Percentiles rank a stretch among this genome's conserved stretches.
phyloP scores from a whole-genome alignment of 2,888 invertebrate genomes.

The Agrotis exclamationis region DNA sequence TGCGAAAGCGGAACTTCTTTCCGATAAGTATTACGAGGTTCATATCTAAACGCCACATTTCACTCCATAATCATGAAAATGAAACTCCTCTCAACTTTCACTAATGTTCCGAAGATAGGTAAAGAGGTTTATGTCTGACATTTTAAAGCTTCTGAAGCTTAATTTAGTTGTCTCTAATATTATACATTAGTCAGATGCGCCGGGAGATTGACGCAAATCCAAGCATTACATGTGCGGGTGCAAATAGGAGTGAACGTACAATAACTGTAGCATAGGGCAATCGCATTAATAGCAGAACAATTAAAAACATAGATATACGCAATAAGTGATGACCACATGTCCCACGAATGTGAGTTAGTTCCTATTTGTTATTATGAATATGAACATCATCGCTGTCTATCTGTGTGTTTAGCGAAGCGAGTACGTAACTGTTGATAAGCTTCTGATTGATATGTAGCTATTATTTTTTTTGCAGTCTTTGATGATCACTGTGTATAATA shows the following conservation, averaged over 20 bases:
- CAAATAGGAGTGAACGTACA: constrained; percentile 70
- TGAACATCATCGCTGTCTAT: constrained; percentile 52
- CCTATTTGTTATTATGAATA: constrained; percentile 65
- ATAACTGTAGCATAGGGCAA: constrained; percentile 66
- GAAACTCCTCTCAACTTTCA: constrained; percentile 40
- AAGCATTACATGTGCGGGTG: constrained; percentile 72
- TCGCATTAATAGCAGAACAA: constrained; percentile 71
- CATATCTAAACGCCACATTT: constrained; percentile 27
- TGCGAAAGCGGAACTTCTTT: constrained; percentile 66
- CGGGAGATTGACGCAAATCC: constrained; percentile 79
- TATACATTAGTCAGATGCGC: constrained; percentile 78
- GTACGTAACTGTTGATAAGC: constrained; percentile 63
- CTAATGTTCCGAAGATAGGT: constrained; percentile 35
- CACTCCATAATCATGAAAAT: constrained; percentile 26
- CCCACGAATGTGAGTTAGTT: constrained; percentile 66
- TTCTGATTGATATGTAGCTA: constrained; percentile 64
- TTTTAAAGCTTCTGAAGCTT: constrained; percentile 27
- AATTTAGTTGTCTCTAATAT: constrained; percentile 70
- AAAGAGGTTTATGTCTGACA: constrained; percentile 36
- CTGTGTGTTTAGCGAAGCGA: constrained; percentile 44
- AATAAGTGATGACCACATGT: constrained; percentile 73
- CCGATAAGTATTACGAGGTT: constrained; percentile 35
- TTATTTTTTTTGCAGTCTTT: constrained; percentile 35
- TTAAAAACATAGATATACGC: constrained; percentile 67
- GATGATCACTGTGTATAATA: constrained; percentile 22